A percentile compares a stretch with the other conserved stretches of the same genome.
Evolutionary conservation across 2,888 invertebrate species (phyloP).

Genomic region (Tipula confusa): DNA sequence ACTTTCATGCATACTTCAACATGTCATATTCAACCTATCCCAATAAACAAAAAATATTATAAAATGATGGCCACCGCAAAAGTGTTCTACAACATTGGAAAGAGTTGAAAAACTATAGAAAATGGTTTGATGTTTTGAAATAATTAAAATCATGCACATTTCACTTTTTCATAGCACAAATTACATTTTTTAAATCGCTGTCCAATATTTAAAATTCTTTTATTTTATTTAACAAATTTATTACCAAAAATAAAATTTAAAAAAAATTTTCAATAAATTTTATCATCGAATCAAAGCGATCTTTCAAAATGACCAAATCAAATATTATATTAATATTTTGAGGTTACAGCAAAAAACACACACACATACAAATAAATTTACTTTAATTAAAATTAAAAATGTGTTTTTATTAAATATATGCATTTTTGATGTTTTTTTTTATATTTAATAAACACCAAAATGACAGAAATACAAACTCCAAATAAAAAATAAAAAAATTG

Average conservation of each 20-base stretch:
- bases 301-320: background rate
- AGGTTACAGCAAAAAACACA: background rate
- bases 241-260: too few relatives aligned
- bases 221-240: too few relatives aligned
- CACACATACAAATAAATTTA: too few relatives aligned
- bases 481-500: background rate
- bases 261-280: too few relatives aligned
- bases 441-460: background rate
- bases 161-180: background rate
- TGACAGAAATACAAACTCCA: background rate
- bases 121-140: background rate
- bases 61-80: background rate
- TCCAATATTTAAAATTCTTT: too few relatives aligned
- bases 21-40: too few relatives aligned
- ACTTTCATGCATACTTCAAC: too few relatives aligned
- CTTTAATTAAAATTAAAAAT: background rate
- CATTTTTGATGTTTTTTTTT: background rate
- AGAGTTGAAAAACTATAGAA: too few relatives aligned
- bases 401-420: background rate
- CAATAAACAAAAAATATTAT: too few relatives aligned
- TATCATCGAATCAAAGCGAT: background rate
- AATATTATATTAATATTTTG: slow-evolving; percentile 25
- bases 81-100: background rate
- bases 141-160: background rate
- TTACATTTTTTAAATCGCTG: too few relatives aligned